Base-by-base conservation (phyloP, 2,113 vertebrate genomes). In the Calyptommatus sinebrachiatus region DNA sequence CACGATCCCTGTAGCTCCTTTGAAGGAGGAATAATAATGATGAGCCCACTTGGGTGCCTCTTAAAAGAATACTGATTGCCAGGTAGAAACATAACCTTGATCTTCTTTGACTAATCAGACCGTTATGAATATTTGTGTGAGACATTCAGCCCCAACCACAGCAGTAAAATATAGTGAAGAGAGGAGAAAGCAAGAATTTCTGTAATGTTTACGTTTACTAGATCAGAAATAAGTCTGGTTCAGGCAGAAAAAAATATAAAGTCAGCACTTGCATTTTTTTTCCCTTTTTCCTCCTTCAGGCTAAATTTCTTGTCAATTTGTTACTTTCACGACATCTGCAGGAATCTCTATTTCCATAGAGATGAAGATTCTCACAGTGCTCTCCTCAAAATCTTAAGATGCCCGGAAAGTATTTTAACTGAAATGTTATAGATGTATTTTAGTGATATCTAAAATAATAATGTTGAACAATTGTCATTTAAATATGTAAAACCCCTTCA, bases 391-490 rank as follows among this genome's bases (percentile, higher is more conserved):
- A 24, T 67, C 50, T 74, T 31, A 45, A 67, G 48, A 60, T 50
- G 11, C 1, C 18, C 67, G 26, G 18, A 7, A 41, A 28, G 11
- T 67, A 45, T 46, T 60, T 81, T 70, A 72, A 21, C 45, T 65
- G 62, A 7, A 11, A 48, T 48, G 11, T 1, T 76, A 63, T 28
- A 73, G 50, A 24, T 73, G 35, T 11, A 9, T n/a, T 20, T 65
- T 48, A 20, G 14, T 60, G 8, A 67, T 10, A 63, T 14, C 4
- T 45, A 46, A 0, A 4, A 1, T 3, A 1, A 14, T 28, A 18
- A 0, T 2, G 35, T 29, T 7, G 28, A 18, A 1, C 3, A 22
- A 2, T 67, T 28, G 63, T 29, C 1, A 0, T 48, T 62, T 26
- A 16, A 61, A 69, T 11, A 0, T 4, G 21, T 62, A 18, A n/a